Evolutionary conservation across 2,888 invertebrate species (phyloP), one percentile per base, ranked within the genome.

Genomic region (Muscina levida): DNA sequence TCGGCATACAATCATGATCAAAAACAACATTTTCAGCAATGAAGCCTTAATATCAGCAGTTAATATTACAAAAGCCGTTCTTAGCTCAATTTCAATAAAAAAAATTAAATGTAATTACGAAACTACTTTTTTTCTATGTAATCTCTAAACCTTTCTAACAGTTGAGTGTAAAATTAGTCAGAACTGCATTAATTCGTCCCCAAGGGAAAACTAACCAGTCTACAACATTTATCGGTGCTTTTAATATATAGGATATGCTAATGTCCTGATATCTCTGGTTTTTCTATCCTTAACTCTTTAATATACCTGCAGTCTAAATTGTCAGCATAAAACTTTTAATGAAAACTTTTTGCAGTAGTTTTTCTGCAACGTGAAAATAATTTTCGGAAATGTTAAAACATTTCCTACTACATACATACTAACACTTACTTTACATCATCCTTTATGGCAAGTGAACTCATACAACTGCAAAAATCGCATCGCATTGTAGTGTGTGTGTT

Each of bases 351-450:
- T 62, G 22, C n/a, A n/a, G n/a, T n/a, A n/a, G n/a, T n/a, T n/a
- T n/a, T n/a, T n/a, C n/a, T n/a, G 42, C 62, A n/a, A 31, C 59
- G 19, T 62, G 22, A 62, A 62, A 62, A 62, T 62, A 62, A 62
- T 62, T 62, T 62, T 42, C 62, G 62, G 62, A 62, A 62, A 62
- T 42, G 39, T 62, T 62, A 62, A 62, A 22, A 62, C 62, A 62
- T 62, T 62, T 62, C 62, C 62, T 31, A 5, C 31, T 15, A 59
- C 59, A 15, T 8, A 42, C 62, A 62, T 13, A 42, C 22, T 22
- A 19, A 42, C 19, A 13, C 11, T 37, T 22, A 17, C 11, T 37
- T 62, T 62, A 42, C 62, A 62, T 22, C 42, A 62, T 62, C 62
- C 62, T 8, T 19, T 62, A 37, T 42, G 22, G 17, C 42, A 22